phyloP scores from a whole-genome alignment of 2,113 vertebrate genomes.

The Erythrolamprus reginae region DNA sequence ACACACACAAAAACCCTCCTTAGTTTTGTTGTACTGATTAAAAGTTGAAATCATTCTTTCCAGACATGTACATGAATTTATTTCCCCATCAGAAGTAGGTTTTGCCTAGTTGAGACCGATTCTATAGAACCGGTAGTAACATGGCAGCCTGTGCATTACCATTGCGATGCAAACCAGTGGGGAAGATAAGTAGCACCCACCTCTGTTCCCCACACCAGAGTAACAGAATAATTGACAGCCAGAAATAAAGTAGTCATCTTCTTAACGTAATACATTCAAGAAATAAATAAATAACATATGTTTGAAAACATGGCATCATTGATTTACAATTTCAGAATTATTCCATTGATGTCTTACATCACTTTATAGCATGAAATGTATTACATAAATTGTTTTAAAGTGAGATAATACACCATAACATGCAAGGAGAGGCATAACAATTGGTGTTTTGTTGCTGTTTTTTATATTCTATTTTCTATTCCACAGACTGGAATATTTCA shows the following conservation, averaged over 20 bases:
- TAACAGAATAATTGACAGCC: slow-evolving; percentile 50
- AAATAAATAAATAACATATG: slow-evolving; percentile 43
- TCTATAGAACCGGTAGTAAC: too few species aligned
- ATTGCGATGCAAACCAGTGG: too few species aligned
- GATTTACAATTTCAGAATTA: slow-evolving; percentile 47
- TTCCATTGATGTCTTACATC: slow-evolving; percentile 39
- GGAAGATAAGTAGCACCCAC: too few species aligned
- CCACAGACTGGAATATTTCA: slow-evolving; percentile 45
- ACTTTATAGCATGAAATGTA: slow-evolving; percentile 57
- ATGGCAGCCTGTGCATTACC: too few species aligned
- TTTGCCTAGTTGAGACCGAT: too few species aligned
- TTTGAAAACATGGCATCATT: slow-evolving; percentile 39
- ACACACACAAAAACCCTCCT: not conserved
- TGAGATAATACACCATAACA: slow-evolving; percentile 55
- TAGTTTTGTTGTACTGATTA: slow-evolving; percentile 5
- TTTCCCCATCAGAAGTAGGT: too few species aligned
- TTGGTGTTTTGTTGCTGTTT: not conserved
- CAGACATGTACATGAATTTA: not conserved
- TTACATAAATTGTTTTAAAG: slow-evolving; percentile 48
- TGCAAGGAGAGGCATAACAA: slow-evolving; percentile 47
- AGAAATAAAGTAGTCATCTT: slow-evolving; percentile 18
- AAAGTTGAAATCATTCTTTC: slow-evolving; percentile 32
- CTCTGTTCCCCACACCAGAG: not conserved
- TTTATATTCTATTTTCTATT: slow-evolving; percentile 46
- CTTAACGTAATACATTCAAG: slow-evolving; percentile 31